Conservation (phyloP, 2,888 invertebrate species). For the Metellina segmentata region DNA sequence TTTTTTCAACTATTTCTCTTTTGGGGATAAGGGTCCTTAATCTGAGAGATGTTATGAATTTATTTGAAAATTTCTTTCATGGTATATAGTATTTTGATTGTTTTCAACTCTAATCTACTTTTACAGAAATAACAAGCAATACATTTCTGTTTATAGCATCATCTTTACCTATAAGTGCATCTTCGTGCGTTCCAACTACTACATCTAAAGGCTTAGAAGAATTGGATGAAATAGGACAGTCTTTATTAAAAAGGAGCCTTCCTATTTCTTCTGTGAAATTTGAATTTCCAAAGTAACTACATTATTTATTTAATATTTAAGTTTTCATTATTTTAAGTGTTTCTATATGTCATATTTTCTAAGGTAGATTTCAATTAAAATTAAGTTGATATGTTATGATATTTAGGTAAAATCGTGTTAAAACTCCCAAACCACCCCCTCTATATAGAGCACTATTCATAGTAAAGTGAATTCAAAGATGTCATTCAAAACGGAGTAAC, state of each 20-base stretch:
- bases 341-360: neutral
- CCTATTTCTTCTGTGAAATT: constrained; percentile 79
- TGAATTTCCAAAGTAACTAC: constrained; percentile 75
- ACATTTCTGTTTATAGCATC: neutral
- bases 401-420: no score
- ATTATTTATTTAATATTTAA: neutral
- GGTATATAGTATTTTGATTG: no score
- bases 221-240: constrained; percentile 90
- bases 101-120: neutral
- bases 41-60: neutral
- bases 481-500: no score
- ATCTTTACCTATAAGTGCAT: constrained; percentile 19
- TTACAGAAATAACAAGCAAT: neutral
- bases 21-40: neutral
- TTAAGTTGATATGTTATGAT: no score
- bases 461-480: no score
- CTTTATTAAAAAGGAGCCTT: constrained; percentile 87
- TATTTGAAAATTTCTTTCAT: neutral
- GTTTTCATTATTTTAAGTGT: neutral
- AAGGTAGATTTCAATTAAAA: neutral
- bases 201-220: constrained; percentile 85
- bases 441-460: no score
- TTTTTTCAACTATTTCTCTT: neutral
- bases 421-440: no score
- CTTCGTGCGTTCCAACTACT: constrained; percentile 11